Base-by-base conservation (phyloP, 2,888 invertebrate species). In the Sminthurides aquaticus region DNA sequence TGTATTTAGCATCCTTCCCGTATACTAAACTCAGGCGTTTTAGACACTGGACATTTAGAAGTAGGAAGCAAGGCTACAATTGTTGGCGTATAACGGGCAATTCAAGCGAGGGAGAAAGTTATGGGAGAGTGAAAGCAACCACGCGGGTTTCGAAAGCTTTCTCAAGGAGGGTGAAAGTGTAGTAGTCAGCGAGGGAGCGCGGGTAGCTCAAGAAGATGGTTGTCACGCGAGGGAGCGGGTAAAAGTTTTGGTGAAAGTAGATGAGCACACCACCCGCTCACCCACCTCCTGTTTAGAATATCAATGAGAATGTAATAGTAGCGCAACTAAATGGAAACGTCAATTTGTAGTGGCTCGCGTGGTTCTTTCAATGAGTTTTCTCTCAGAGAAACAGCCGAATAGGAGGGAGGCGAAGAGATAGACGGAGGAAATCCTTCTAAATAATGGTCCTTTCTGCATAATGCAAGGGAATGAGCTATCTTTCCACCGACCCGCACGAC, bases 241-340 rank as follows among this genome's bases (percentile, higher is more conserved):
- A 26, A 57, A 57, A 57, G 26, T 11, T 11, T 15, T 43, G 43
- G 43, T 43, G 43, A 43, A 43, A 43, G 43, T 43, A 43, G 49
- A 49, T 52, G 57, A 56, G 66, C 63, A n/a, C n/a, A n/a, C n/a
- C n/a, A n/a, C n/a, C n/a, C 63, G 56, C 63, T 66, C 60, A 60
- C 60, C 60, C 66, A 60, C 63, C 64, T 64, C 52, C 5, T 64
- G 64, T 58, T 57, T 60, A 59, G 67, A 67, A 67, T 67, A 67
- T 60, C 67, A 67, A 67, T 67, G 61, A 49, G 43, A 60, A 52
- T 15, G 60, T 67, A 67, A 63, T 67, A 67, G 64, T 60, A 64
- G 57, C 54, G 58, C 22, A 55, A 52, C 57, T 57, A 67, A 67
- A 67, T 64, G 61, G 64, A 67, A 67, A 61, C 60, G 60, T 55